A percentile compares a stretch with the other conserved stretches of the same genome.
These are phyloP conservation scores for Otocyon megalotis DNA, from an alignment of 2,113 vertebrate species.

Conservation along the genomic window DNA sequence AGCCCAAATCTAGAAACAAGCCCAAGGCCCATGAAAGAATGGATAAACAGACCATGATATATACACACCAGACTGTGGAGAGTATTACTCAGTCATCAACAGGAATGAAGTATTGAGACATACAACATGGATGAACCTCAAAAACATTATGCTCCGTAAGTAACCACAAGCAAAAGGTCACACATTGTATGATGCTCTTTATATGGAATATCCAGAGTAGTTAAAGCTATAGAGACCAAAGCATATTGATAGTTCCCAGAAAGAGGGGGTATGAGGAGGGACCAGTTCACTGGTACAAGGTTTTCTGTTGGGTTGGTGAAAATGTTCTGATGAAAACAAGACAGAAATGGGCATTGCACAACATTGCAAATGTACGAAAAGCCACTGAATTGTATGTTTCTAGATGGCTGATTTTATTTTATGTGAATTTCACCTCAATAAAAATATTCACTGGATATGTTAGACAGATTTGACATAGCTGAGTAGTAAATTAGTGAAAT, in stretches of 20 bases:
- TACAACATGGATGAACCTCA: neutral
- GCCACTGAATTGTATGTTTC: neutral
- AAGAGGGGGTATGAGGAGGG: too few species aligned
- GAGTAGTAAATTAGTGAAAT: slow-evolving; percentile 49
- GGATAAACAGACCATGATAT: neutral
- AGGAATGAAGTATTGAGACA: neutral
- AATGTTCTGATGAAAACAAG: neutral
- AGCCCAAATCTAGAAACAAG: neutral
- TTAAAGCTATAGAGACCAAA: neutral
- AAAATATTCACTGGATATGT: slow-evolving; percentile 38
- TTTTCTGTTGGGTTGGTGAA: neutral
- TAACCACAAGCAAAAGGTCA: neutral
- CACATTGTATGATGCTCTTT: neutral
- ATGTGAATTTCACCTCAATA: neutral
- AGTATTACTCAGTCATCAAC: neutral
- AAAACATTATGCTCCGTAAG: neutral
- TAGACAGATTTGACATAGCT: slow-evolving; percentile 48
- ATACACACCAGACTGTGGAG: neutral
- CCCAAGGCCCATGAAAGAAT: neutral
- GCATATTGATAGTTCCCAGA: neutral
- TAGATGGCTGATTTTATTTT: neutral
- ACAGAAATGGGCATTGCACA: neutral
- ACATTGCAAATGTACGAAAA: neutral
- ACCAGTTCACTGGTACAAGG: neutral
- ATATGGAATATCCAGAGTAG: neutral